Base-by-base conservation (phyloP, 2,888 invertebrate genomes). In the Tanypteryx hageni region DNA sequence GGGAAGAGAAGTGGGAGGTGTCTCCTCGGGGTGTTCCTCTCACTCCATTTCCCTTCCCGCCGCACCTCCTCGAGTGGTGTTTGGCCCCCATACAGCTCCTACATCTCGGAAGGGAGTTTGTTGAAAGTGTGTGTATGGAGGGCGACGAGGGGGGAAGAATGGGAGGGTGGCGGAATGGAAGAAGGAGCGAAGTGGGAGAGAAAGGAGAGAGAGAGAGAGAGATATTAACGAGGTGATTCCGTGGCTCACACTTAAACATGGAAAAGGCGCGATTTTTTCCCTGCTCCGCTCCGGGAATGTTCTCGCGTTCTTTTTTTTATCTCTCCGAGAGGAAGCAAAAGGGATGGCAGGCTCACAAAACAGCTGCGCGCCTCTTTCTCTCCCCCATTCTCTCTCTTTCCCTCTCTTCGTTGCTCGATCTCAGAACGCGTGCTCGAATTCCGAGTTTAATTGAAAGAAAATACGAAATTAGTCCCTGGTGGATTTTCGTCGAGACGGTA, bases 21-120 rank as follows among this genome's bases (percentile, higher is more conserved):
- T 44, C 44, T 44, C 44, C 44, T 44, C 44, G 44, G 44, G 44
- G 44, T 44, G 44, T 44, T 44, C 5, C 56, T 83, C 31, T 27
- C 64, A 61, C 89, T 89, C 89, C 10, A 64, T 64, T 89, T 89
- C 64, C 89, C 18, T 44, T 14, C 56, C 83, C 64, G 7, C 3
- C 44, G 44, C 44, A 44, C 44, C 44, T 44, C 44, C 5, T 44
- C 44, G 44, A 44, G 44, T 44, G 44, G 44, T 44, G 44, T 76
- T 11, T 76, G n/a, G n/a, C n/a, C 68, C 68, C n/a, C n/a, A 64
- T 64, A 64, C 64, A 64, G 16, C 64, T 64, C n/a, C 16, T 64
- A 64, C 64, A 64, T 64, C 64, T 64, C 64, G 16, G 64, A 64
- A 64, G n/a, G 44, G 44, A 44, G 44, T 44, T 44, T 44, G 44